Evolutionary conservation across 2,888 invertebrate species (phyloP).

Genomic region (Antheraea yamamai): DNA sequence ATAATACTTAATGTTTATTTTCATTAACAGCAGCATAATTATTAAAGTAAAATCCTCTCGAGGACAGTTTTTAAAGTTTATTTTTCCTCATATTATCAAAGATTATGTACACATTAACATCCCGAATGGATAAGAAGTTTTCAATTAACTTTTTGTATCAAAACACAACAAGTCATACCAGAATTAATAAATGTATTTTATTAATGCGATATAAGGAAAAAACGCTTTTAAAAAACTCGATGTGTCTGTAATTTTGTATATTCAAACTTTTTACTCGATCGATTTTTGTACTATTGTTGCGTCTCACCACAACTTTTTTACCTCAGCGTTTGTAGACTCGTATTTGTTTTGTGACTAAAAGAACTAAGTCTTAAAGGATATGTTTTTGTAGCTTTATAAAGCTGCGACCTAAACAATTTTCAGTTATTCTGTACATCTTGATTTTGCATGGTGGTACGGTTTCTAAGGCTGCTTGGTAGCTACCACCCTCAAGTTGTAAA

Average conservation of each 20-base stretch:
- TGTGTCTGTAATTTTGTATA: not conserved
- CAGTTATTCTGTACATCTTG: not conserved
- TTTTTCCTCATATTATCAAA: not conserved
- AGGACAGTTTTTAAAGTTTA: not conserved
- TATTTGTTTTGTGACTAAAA: not conserved
- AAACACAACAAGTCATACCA: not conserved
- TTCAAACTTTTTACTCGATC: constrained; percentile 1
- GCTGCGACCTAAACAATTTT: too few species aligned
- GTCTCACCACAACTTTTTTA: constrained; percentile 2
- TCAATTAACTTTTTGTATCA: constrained; percentile 7
- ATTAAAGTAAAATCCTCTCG: not conserved
- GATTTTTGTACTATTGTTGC: not conserved
- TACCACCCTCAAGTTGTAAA: too few species aligned
- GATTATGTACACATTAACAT: not conserved
- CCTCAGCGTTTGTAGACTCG: not conserved
- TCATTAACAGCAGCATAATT: not conserved
- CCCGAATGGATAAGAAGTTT: not conserved
- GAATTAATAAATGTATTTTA: not conserved
- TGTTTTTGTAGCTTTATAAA: not conserved
- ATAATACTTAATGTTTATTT: not conserved
- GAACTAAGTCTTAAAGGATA: not conserved
- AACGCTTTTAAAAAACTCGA: not conserved
- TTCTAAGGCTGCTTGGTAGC: not conserved
- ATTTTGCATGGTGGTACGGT: not conserved
- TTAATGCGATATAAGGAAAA: not conserved